Evolutionary conservation across 2,113 vertebrate species (phyloP).

Genomic region (Malurus elegans): DNA sequence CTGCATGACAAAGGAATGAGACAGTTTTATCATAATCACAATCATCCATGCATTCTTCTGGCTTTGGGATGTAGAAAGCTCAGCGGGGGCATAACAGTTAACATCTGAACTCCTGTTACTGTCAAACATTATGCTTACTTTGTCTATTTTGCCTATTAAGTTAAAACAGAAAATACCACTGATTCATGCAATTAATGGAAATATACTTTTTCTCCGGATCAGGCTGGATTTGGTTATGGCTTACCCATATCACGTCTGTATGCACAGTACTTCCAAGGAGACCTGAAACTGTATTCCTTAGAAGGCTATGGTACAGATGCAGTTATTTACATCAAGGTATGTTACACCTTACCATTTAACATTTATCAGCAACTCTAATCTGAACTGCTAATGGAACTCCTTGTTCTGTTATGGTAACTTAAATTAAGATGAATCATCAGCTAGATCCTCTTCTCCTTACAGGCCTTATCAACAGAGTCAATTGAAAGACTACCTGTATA

Average conservation of each 20-base stretch:
- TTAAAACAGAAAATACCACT: background rate
- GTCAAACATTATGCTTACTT: background rate
- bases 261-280: conserved; percentile 96
- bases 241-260: conserved; percentile 96
- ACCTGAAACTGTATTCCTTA: conserved; percentile 94
- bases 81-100: background rate
- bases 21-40: background rate
- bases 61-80: background rate
- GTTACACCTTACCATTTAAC: background rate
- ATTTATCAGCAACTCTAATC: background rate
- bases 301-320: conserved; percentile 95
- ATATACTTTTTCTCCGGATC: background rate
- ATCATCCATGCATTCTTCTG: background rate
- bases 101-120: background rate
- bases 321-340: conserved; percentile 93
- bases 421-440: background rate
- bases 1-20: background rate
- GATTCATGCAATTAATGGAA: background rate
- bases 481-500: conserved; percentile 94
- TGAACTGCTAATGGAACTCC: background rate
- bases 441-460: background rate
- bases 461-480: conserved; percentile 96
- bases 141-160: background rate
- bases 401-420: background rate
- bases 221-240: conserved; percentile 97